Base-by-base conservation (phyloP, 2,888 invertebrate genomes). In the Mythimna albipuncta region DNA sequence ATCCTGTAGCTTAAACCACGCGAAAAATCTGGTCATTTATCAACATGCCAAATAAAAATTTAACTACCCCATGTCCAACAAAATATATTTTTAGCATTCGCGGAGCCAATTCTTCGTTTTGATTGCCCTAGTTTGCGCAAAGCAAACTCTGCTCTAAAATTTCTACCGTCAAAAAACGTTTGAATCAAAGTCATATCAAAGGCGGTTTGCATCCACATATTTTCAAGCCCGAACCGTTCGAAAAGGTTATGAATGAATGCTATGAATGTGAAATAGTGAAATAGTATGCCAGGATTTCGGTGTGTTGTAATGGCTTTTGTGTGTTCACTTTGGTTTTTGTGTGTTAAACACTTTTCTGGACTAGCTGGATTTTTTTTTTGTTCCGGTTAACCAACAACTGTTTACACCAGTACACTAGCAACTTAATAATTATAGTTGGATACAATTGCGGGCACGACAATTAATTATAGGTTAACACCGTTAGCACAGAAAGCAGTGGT, bases 241-340 rank as follows among this genome's bases (percentile, higher is more conserved):
- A 58, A 58, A 75, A 50, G 32, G 32, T 59, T 72, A 59, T 59
- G 59, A 72, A 79, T 72, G 63, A 13, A 72, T 59, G 54, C 0
- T 7, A 32, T 59, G 59, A 64, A 73, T 79, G 58, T 32, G 52
- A 72, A 79, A 72, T 41, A 19, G 21, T 50, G 13, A 72, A 62
- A 70, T 19, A 16, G 10, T n/a, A 26, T 21, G 57, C 21, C 32
- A 10, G 38, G 3, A 32, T 9, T 1, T n/a, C 11, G 11, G 16
- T 5, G n/a, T n/a, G 21, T 64, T 59, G 13, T 47, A 7, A 13
- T 54, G 38, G n/a, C 1, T 38, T 75, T 44, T 54, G 13, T 26
- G 26, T n/a, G 58, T 19, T 32, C n/a, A n/a, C n/a, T n/a, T n/a
- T 54, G 38, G n/a, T 0, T 38, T 75, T 44, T 54, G 13, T 26